phyloP scores from a whole-genome alignment of 53 echinoderm and acorn worm species.

The Arbacia lixula region DNA sequence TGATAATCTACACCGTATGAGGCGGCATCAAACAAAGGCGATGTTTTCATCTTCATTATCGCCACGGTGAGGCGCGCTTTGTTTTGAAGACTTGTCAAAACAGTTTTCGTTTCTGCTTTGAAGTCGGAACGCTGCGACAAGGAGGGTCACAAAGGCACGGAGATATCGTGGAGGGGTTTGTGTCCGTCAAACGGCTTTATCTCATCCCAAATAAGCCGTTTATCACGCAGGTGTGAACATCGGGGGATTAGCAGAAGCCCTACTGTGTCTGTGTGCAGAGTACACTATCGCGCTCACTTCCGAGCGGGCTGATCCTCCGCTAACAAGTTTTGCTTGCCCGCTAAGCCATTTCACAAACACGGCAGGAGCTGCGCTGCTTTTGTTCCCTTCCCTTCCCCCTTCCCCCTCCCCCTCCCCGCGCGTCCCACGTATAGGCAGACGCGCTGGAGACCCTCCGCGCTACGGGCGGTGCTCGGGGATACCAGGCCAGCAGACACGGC shows the following conservation, averaged over 20 bases:
- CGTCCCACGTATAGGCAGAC: background rate
- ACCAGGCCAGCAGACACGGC: slow-evolving; percentile 33
- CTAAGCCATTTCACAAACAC: slow-evolving; percentile 47
- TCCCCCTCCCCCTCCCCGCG: background rate
- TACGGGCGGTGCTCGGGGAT: slow-evolving; percentile 20
- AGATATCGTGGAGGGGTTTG: background rate
- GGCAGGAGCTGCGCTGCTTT: slow-evolving; percentile 19
- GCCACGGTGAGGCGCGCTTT: slow-evolving; percentile 6
- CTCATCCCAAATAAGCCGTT: slow-evolving; percentile 37
- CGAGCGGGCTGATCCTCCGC: slow-evolving; percentile 46
- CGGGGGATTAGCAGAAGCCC: slow-evolving; percentile 20
- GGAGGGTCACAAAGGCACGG: slow-evolving; percentile 21
- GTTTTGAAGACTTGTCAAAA: slow-evolving; percentile 50
- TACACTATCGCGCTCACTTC: slow-evolving; percentile 38
- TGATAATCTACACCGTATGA: slow-evolving; percentile 3
- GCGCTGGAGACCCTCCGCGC: slow-evolving; percentile 2
- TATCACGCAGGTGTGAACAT: slow-evolving; percentile 43
- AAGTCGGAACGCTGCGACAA: slow-evolving; percentile 10
- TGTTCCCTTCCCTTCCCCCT: slow-evolving; percentile 11
- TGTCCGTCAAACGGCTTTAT: slow-evolving; percentile 31
- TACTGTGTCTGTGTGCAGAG: slow-evolving; percentile 18
- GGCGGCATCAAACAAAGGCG: slow-evolving; percentile 35
- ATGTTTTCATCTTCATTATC: slow-evolving; percentile 22
- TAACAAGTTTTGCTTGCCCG: slow-evolving; percentile 57
- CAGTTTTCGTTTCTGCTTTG: slow-evolving; percentile 33